Base-by-base conservation (phyloP, 23 tunicate genomes). In the Oikopleura dioica region DNA sequence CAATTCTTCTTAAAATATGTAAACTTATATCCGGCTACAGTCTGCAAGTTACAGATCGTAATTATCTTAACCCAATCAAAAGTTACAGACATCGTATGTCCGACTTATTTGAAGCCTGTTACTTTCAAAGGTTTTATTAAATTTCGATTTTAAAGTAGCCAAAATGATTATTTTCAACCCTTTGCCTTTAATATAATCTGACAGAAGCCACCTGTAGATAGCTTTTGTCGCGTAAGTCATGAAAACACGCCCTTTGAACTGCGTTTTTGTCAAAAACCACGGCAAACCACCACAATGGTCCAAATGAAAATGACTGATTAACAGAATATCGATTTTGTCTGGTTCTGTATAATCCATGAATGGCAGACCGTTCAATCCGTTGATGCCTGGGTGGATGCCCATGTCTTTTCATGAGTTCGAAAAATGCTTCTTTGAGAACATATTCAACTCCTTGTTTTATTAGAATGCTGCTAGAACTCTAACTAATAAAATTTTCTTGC, bases 321-420 rank as follows among this genome's bases (percentile, higher is more conserved):
- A 82, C 0, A 89, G 81, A 16, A 89, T 50, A 75, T 89, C 96
- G 77, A 89, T 80, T 76, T 82, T 77, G 67, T 82, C 83, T 32
- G 96, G 91, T 36, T 85, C 91, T 23, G 84, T 51, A 76, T 79
- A 82, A 77, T 89, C 96, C 2, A 89, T 77, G 59, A 84, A 89
- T 4, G 96, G 96, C 21, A 85, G 69, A 16, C 96, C 96, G 1
- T 88, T 88, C 21, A 84, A 69, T 1, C 96, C 96, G 77, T 79
- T 77, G 26, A 89, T 89, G 21, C 96, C 96, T 34, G 96, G 96
- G 76, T 89, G 96, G 59, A 89, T 89, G 37, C 96, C 96, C 82
- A 0, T 76, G 21, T 76, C 30, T 0, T 68, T 9, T n/a, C 30
- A 68, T 0, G 23, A 24, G 0, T 68, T 26, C 32, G 0, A 68